Conservation (phyloP, 2,113 vertebrate genomes). For the Copsychus sechellarum region DNA sequence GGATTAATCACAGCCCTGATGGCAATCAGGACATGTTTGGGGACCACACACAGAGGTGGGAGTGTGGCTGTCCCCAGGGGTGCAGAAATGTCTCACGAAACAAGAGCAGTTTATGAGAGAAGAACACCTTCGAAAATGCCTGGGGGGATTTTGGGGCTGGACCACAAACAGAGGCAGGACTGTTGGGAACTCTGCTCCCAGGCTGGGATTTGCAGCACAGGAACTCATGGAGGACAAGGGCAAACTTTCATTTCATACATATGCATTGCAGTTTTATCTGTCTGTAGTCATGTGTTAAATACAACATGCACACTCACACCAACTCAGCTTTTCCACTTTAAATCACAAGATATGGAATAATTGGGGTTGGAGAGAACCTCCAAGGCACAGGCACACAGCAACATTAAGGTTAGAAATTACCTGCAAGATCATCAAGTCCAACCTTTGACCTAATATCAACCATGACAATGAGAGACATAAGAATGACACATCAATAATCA, state of each 20-base stretch:
- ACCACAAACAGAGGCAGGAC: too few relatives aligned
- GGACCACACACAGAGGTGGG: background rate
- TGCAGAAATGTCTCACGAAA: background rate
- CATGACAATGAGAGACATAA: rapidly evolving
- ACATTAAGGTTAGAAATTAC: background rate
- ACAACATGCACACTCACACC: rapidly evolving
- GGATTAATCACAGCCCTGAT: background rate
- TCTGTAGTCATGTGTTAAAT: rapidly evolving
- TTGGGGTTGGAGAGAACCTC: background rate
- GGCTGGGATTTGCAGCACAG: background rate
- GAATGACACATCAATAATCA: background rate
- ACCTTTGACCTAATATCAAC: background rate
- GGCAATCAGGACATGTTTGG: background rate
- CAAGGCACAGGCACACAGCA: background rate
- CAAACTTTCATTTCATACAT: rapidly evolving
- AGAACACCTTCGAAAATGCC: background rate
- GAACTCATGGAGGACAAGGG: rapidly evolving
- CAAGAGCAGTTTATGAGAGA: rapidly evolving
- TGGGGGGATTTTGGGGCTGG: background rate
- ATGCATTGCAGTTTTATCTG: background rate
- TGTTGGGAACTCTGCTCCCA: background rate
- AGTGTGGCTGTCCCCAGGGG: background rate
- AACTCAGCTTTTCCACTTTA: background rate
- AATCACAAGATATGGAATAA: background rate
- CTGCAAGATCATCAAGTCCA: background rate